These are phyloP conservation scores for Gymnocypris eckloni DNA, from an alignment of 2,797 vertebrate genomes.

Conservation along the genomic window DNA sequence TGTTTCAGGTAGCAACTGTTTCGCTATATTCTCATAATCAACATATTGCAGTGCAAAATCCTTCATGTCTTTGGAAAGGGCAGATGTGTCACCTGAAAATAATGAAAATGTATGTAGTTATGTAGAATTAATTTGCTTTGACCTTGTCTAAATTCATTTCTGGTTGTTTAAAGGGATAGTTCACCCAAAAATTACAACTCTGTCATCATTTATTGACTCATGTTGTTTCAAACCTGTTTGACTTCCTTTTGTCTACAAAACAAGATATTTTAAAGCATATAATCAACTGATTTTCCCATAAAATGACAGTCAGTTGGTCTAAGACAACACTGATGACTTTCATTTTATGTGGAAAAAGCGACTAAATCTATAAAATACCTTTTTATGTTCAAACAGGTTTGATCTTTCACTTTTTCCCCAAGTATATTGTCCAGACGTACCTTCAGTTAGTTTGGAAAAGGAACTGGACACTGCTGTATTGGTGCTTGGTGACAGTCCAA, in stretches of 20 bases:
- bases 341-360: not conserved
- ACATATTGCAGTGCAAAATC: constrained; percentile 83
- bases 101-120: not conserved
- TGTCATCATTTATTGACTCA: not conserved
- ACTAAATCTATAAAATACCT: not conserved
- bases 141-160: not conserved
- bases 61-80: constrained; percentile 82
- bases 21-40: constrained; percentile 81
- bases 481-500: constrained; percentile 81
- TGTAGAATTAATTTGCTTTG: not conserved
- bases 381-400: not conserved
- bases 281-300: not conserved
- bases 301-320: not conserved
- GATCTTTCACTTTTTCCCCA: not conserved
- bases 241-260: not conserved
- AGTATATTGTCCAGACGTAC: constrained; percentile 59
- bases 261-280: not conserved
- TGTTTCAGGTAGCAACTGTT: constrained; percentile 80
- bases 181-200: not conserved
- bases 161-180: not conserved
- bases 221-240: not conserved
- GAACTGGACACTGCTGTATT: constrained; percentile 83
- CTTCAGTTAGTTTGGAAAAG: constrained; percentile 85
- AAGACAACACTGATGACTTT: not conserved
- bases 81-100: constrained; percentile 76